A percentile compares a stretch with the other conserved stretches of the same genome.
Conservation (phyloP, 2,113 vertebrate genomes). For the Montifringilla adamsi region DNA sequence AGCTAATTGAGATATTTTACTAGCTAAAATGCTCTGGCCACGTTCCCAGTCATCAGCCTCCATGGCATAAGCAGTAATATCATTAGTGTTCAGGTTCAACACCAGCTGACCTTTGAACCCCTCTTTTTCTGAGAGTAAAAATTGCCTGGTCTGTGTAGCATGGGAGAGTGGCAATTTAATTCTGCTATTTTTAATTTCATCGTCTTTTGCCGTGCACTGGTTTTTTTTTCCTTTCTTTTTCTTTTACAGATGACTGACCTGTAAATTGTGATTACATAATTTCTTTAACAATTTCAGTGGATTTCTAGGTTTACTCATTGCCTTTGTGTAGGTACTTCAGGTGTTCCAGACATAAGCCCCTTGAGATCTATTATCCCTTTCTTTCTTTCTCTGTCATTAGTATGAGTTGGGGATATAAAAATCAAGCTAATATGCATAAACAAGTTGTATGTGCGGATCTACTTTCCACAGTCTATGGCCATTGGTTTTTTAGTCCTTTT, state of each 20-base stretch:
- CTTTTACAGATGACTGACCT: slow-evolving; percentile 63
- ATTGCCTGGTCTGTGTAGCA: slow-evolving; percentile 44
- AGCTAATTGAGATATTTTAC: slow-evolving; percentile 72
- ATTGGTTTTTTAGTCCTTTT: neutral
- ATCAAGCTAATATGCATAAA: neutral
- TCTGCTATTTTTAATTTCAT: slow-evolving; percentile 51
- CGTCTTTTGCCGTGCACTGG: neutral
- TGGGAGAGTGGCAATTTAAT: slow-evolving; percentile 70
- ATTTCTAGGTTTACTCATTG: slow-evolving; percentile 57
- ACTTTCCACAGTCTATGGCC: neutral
- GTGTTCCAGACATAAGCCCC: neutral
- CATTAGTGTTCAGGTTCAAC: slow-evolving; percentile 74
- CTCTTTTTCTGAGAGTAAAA: slow-evolving; percentile 46
- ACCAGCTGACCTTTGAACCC: slow-evolving; percentile 52
- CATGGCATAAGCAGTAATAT: slow-evolving; percentile 66
- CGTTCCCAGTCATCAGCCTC: slow-evolving; percentile 61
- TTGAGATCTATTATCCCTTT: neutral
- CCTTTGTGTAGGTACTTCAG: neutral
- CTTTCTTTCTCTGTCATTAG: neutral
- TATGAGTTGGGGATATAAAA: neutral
- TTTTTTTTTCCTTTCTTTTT: neutral
- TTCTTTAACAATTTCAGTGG: slow-evolving; percentile 76
- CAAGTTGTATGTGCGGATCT: neutral
- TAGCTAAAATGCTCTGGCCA: slow-evolving; percentile 64
- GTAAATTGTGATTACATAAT: slow-evolving; percentile 75